Percentiles rank a stretch among this genome's conserved stretches.
phyloP scores from a whole-genome alignment of 1,140 invertebrate species.

The Psilanteris sp. region DNA sequence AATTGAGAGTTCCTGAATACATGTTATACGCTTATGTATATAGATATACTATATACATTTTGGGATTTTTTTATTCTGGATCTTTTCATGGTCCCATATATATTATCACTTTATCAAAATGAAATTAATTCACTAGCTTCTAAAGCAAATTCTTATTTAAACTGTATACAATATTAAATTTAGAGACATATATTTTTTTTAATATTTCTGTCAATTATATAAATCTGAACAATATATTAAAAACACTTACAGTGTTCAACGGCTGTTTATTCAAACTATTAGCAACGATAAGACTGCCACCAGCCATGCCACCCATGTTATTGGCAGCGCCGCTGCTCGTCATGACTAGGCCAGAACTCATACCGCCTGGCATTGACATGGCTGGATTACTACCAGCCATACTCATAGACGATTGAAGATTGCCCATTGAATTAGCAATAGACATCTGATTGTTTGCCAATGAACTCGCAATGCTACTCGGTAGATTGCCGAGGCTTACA shows the following conservation, averaged over 20 bases:
- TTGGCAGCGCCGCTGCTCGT: conserved; percentile 76
- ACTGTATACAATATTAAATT: too few species aligned
- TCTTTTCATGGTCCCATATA: too few species aligned
- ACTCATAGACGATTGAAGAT: conserved; percentile 81
- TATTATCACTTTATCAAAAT: too few species aligned
- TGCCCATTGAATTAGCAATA: conserved; percentile 81
- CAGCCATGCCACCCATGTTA: conserved; percentile 82
- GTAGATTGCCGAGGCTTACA: conserved; percentile 81
- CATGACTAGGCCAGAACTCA: conserved; percentile 82
- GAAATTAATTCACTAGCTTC: too few species aligned
- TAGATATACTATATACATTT: too few species aligned
- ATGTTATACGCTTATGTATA: too few species aligned
- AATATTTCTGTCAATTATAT: too few species aligned
- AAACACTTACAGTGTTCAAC: conserved; percentile 72
- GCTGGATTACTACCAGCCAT: conserved; percentile 82
- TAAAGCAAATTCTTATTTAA: too few species aligned
- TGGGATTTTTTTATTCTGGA: too few species aligned
- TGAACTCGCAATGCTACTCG: conserved; percentile 82
- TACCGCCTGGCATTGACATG: conserved; percentile 83
- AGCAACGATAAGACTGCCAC: conserved; percentile 82
- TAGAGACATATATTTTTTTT: background rate
- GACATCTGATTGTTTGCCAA: conserved; percentile 81
- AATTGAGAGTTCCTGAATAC: too few species aligned
- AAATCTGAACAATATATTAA: background rate
- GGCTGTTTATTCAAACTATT: conserved; percentile 87